Base-by-base conservation (phyloP, 2,888 invertebrate species). In the Cyaniris semiargus region DNA sequence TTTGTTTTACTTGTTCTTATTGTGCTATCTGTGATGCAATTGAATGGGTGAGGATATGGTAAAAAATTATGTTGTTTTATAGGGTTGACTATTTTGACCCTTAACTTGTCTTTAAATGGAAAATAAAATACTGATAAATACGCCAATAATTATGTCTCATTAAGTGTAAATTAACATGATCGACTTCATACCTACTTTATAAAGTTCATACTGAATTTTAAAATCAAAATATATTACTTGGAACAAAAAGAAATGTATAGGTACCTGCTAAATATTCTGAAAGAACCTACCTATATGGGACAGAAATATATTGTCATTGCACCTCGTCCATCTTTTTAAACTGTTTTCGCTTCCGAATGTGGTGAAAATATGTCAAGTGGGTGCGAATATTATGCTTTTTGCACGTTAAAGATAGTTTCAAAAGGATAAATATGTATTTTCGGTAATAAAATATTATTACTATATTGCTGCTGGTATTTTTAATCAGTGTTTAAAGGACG, bases 1-100 rank as follows among this genome's bases (percentile, higher is more conserved):
- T 60, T 84, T 85, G 86, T 84, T 86, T 86, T 86, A 82, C 80
- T 77, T 66, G 79, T 58, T 80, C 78, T 81, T 79, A 77, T 77
- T 76, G 70, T 56, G 75, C 75, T 72, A 75, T 60, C 27, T 1
- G 27, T 48, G 48, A 70, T 48, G 75, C 76, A 75, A 75, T 76
- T 72, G 71, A 72, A 56, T 66, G 60, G 60, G 56, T 18, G 38
- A 78, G 78, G 76, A 75, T 74, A 66, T 18, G 66, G 72, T 38
- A 74, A 76, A 60, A 76, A 78, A 77, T 15, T 15, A 15, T 6
- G 4, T 66, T 21, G 66, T 66, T 27, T 66, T 23, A 27, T 66
- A 27, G 27, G 15, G 27, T 31, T 27, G 6, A 27, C 66, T 66
- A 66, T 66, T 66, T 66, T 31, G 27, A 66, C 13, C 60, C 23